Conservation (phyloP, 53 echinoderm and acorn worm species). For the Patiria pectinifera region DNA sequence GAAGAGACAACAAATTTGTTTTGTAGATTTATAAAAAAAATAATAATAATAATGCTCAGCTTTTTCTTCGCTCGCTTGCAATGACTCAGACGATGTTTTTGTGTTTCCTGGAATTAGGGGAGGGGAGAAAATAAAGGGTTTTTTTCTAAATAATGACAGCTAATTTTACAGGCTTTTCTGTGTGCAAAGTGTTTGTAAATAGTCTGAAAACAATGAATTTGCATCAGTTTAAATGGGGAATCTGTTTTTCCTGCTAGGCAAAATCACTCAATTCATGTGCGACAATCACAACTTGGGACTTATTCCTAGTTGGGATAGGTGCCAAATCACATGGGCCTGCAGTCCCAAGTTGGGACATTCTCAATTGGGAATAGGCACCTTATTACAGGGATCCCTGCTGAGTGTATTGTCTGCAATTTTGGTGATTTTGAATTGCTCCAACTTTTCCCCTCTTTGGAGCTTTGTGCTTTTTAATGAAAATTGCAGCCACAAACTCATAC, state of each 20-base stretch:
- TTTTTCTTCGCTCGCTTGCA: constrained; percentile 4
- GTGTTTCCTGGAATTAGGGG: constrained; percentile 26
- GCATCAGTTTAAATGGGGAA: not conserved
- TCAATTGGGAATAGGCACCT: too few relatives aligned
- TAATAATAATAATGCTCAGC: not conserved
- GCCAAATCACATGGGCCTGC: not conserved
- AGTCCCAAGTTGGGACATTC: not conserved
- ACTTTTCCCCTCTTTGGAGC: too few relatives aligned
- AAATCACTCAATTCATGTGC: too few relatives aligned
- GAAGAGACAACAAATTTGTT: constrained; percentile 3
- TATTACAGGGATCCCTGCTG: not conserved
- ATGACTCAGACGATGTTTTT: constrained; percentile 12
- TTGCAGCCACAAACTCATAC: not conserved
- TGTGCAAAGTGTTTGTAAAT: not conserved
- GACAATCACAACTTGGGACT: not conserved
- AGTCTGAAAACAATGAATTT: not conserved
- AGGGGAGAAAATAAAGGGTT: too few relatives aligned
- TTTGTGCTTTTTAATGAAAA: not conserved
- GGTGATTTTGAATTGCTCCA: too few relatives aligned
- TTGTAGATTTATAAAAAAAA: constrained; percentile 42
- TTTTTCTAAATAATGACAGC: not conserved
- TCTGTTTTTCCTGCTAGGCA: not conserved
- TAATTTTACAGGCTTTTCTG: not conserved
- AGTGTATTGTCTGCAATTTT: too few relatives aligned
- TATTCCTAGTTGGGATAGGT: not conserved